Evolutionary conservation across 2,797 vertebrate species (phyloP), one percentile per base, ranked within the genome.

Genomic region (Varecia variegata): DNA sequence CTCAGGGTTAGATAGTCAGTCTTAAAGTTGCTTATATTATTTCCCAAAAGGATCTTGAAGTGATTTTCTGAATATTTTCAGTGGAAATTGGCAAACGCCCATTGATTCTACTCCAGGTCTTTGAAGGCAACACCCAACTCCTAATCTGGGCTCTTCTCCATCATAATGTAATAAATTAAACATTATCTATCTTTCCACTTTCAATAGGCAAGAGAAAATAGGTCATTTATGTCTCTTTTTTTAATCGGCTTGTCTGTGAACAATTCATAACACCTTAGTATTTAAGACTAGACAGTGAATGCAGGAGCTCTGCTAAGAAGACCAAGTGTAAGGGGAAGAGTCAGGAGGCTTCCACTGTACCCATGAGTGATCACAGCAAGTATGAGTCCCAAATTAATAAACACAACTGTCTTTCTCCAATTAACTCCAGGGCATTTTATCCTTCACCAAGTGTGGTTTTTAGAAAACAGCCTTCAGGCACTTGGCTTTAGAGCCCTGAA

Each of bases 41-140:
- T 89, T 80, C 83, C 79, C 35, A 65, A 86, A 58, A 83, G 3
- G 8, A 17, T 83, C 45, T 92, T 96, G 23, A 91, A 98, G 40
- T 80, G 62, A 80, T 81, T 81, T 96, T 90, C 65, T 89, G 52
- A 94, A 70, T 83, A 86, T 82, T 93, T 94, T 94, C 70, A 50
- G 32, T 93, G 74, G 84, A 95, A 94, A 94, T 18, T 82, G 35
- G 87, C 80, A 87, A 96, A 87, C 4, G 17, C 10, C 43, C 58
- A 38, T 60, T 76, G 30, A 92, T 77, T 74, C 82, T 94, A 76
- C n/a, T 94, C 70, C 81, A 77, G 27, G 62, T 67, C 67, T n/a
- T 95, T 23, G 45, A 94, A 94, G 43, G 23, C 73, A 94, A 94
- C 79, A 93, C 52, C 77, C 73, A 95, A 4, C 30, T 84, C 73